Conservation (phyloP, 2,888 invertebrate genomes). For the Herminia tarsipennalis region DNA sequence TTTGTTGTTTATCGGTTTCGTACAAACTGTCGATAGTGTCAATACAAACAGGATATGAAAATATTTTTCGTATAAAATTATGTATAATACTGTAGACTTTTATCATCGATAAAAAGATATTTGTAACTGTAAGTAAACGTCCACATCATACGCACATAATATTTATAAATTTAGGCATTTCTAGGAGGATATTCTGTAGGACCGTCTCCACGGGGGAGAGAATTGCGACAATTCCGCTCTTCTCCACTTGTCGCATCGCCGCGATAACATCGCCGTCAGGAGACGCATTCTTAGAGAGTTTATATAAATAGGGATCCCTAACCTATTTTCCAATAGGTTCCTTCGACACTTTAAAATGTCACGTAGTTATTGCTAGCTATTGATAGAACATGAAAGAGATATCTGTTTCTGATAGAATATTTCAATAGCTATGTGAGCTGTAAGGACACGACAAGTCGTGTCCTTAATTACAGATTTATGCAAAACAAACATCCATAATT, state of each 20-base stretch:
- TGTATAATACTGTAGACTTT: too few relatives aligned
- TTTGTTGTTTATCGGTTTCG: constrained; percentile 19
- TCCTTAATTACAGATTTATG: constrained; percentile 40
- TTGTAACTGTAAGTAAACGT: too few relatives aligned
- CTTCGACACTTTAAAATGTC: constrained; percentile 12
- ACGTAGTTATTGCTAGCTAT: constrained; percentile 20
- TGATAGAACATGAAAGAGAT: constrained; percentile 32
- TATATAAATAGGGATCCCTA: too few relatives aligned
- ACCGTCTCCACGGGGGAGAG: too few relatives aligned
- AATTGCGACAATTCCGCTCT: too few relatives aligned
- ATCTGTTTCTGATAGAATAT: constrained; percentile 26
- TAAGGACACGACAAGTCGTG: constrained; percentile 19
- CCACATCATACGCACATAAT: too few relatives aligned
- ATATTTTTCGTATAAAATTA: constrained; percentile 3
- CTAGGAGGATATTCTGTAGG: too few relatives aligned
- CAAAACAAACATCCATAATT: constrained; percentile 18
- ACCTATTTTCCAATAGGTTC: too few relatives aligned
- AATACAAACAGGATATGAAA: constrained; percentile 21
- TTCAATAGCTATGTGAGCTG: constrained; percentile 33
- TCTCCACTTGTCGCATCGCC: too few relatives aligned
- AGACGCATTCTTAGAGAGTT: too few relatives aligned
- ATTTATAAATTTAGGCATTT: too few relatives aligned
- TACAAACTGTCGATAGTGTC: constrained; percentile 15
- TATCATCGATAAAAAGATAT: not conserved
- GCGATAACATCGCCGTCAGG: too few relatives aligned